Percentiles rank a stretch among this genome's conserved stretches.
These are phyloP conservation scores for Tenthredo amoena DNA, from an alignment of 2,888 invertebrate genomes.

Conservation along the genomic window DNA sequence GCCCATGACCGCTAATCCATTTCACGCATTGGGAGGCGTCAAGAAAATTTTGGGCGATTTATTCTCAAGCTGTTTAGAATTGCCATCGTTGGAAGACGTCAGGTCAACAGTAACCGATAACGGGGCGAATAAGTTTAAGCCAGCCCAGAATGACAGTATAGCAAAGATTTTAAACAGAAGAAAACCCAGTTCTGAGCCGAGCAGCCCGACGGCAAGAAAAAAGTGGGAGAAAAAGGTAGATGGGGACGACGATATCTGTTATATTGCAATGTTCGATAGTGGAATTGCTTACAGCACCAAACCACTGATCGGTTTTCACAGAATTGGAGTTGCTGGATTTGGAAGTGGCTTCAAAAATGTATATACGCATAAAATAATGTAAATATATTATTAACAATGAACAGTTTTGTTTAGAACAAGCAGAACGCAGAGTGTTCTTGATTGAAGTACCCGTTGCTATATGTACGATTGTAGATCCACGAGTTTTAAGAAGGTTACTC, in stretches of 20 bases:
- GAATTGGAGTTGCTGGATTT: neutral
- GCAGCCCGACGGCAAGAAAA: slow-evolving; percentile 76
- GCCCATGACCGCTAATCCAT: slow-evolving; percentile 85
- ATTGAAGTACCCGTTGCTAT: neutral
- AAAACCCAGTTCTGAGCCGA: slow-evolving; percentile 75
- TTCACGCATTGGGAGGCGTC: slow-evolving; percentile 88
- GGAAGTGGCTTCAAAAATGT: slow-evolving; percentile 7
- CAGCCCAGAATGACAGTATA: slow-evolving; percentile 74
- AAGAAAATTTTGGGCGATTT: slow-evolving; percentile 87
- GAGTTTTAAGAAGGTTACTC: neutral
- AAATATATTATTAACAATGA: neutral
- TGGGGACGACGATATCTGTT: neutral
- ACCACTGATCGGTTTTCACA: neutral
- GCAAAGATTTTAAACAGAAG: slow-evolving; percentile 74
- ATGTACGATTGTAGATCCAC: neutral
- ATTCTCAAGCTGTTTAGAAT: slow-evolving; percentile 89
- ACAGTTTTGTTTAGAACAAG: neutral
- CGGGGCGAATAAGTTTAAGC: slow-evolving; percentile 72
- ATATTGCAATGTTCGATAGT: neutral
- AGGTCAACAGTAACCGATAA: slow-evolving; percentile 79
- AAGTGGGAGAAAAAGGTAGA: slow-evolving; percentile 76
- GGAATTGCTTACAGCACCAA: neutral
- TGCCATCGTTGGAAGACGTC: slow-evolving; percentile 83
- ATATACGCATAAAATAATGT: neutral
- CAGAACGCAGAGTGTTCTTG: neutral